Percentiles rank a stretch among this genome's conserved stretches.
Evolutionary conservation across 2,888 invertebrate species (phyloP).

Genomic region (Pterostichus madidus): DNA sequence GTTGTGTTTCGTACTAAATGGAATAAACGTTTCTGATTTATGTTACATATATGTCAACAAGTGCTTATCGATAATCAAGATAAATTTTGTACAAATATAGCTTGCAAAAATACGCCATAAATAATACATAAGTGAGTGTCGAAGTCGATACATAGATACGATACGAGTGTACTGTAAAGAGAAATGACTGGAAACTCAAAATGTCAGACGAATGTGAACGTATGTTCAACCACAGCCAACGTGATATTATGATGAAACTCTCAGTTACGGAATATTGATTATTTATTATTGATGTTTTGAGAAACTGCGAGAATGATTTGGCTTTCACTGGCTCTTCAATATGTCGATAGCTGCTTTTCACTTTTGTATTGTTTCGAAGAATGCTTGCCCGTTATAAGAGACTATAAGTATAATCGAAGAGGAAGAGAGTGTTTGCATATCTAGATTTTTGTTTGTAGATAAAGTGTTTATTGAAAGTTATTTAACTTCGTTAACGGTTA

Average conservation of each 20-base stretch:
- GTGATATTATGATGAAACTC: conserved; percentile 42
- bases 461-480: conserved; percentile 32
- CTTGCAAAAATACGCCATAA: not conserved
- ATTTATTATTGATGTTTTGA: conserved; percentile 36
- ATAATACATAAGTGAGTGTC: conserved; percentile 42
- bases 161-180: not conserved
- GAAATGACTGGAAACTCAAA: conserved; percentile 24
- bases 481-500: not conserved
- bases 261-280: conserved; percentile 50
- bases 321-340: conserved; percentile 35
- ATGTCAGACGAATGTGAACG: conserved; percentile 38
- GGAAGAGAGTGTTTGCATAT: conserved; percentile 1
- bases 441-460: not conserved
- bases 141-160: too few species aligned
- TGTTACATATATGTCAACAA: conserved; percentile 41
- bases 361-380: conserved; percentile 23
- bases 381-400: conserved; percentile 2
- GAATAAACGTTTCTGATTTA: conserved; percentile 16
- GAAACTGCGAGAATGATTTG: conserved; percentile 29
- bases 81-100: conserved; percentile 37
- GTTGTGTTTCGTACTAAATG: not conserved
- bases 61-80: conserved; percentile 24
- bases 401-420: not conserved
- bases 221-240: not conserved
- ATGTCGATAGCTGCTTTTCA: conserved; percentile 30